Evolutionary conservation across 2,113 vertebrate genomes (phyloP), one percentile per base, ranked within the genome.

Genomic region (Gallinago jamesoni): DNA sequence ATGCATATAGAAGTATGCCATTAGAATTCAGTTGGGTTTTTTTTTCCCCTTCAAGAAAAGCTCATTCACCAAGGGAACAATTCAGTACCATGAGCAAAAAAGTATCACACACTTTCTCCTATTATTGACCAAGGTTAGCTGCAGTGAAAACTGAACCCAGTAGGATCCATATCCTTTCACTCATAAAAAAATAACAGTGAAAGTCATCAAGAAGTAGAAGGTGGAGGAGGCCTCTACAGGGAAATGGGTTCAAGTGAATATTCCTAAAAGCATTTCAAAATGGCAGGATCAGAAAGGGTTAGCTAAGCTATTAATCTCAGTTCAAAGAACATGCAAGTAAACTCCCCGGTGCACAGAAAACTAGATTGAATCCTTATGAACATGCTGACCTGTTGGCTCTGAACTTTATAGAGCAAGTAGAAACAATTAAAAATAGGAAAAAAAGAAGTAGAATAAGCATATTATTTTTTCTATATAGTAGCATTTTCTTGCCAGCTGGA

Each of bases 261-360:
- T 96, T 97, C 59, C 87, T 97, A 90, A 96, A 97, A 95, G 59
- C 75, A 93, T 95, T 96, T 93, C 63, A 96, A 96, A 97, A 97
- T 94, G 64, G 74, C 70, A 97, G 74, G 95, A 97, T 96, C 97
- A 96, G 90, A 92, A 97, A 95, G 53, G 88, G 87, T 92, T 95
- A 97, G 91, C 59, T 84, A 88, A 95, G n/a, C 55, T 94, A 93
- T 93, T 94, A 94, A 96, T 95, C 87, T 96, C 69, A 91, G 94
- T 96, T 97, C 93, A 95, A 97, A 97, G 78, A 84, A 79, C 72
- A 50, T 75, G 81, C 67, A 95, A 87, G 62, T 50, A 83, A 82
- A 93, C 52, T 94, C 94, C 91, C 86, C 41, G 24, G 35, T 73
- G 85, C 63, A 75, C 43, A 87, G n/a, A 79, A 59, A 86, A 89